These are phyloP conservation scores for Chauna torquata DNA, from an alignment of 2,113 vertebrate genomes.

Conservation along the genomic window DNA sequence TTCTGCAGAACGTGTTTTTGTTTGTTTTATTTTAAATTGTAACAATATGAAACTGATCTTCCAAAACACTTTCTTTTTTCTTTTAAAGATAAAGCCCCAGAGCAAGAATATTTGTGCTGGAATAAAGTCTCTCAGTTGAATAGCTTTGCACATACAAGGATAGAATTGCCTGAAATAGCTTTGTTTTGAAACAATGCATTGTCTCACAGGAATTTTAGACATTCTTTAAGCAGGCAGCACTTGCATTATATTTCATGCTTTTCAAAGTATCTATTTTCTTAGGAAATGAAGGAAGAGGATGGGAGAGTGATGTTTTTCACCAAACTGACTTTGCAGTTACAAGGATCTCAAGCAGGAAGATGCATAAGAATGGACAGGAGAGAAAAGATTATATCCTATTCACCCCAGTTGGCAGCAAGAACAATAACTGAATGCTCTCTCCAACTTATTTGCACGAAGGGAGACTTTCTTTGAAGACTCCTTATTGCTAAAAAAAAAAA, in stretches of 20 bases:
- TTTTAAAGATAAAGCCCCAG: conserved; percentile 34
- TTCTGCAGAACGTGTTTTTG: conserved; percentile 28
- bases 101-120: conserved; percentile 24
- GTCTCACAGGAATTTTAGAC: conserved; percentile 33
- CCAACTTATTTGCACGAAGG: neutral
- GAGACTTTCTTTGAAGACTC: neutral
- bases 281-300: conserved; percentile 3
- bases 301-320: neutral
- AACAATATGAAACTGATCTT: conserved; percentile 42
- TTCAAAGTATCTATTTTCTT: conserved; percentile 47
- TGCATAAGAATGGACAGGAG: neutral
- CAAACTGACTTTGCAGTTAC: neutral
- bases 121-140: neutral
- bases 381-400: neutral
- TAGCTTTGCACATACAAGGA: neutral
- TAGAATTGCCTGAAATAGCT: conserved; percentile 58
- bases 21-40: conserved; percentile 49
- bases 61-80: conserved; percentile 49
- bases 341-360: neutral
- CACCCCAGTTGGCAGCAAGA: neutral
- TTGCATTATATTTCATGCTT: conserved; percentile 25
- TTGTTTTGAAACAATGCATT: conserved; percentile 52
- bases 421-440: neutral
- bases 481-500: neutral
- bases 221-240: conserved; percentile 28